Conservation (phyloP, 1,140 invertebrate genomes). For the Drosophila leontia region DNA sequence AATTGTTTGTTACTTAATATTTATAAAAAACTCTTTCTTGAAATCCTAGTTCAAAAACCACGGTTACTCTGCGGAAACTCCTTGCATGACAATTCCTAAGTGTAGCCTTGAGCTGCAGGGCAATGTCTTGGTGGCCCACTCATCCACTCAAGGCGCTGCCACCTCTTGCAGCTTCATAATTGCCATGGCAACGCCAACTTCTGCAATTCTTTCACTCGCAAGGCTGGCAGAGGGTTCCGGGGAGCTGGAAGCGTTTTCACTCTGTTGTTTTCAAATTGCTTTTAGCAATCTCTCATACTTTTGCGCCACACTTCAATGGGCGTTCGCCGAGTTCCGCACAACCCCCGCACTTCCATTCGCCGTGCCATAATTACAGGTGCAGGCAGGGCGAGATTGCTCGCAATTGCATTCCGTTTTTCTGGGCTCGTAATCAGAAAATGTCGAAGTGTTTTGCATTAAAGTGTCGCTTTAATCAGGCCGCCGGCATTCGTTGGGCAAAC, state of each 20-base stretch:
- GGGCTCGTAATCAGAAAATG: conserved; percentile 34
- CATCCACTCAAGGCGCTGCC: conserved; percentile 42
- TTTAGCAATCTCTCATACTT: conserved; percentile 73
- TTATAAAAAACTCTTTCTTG: too few species aligned
- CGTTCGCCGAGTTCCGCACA: background rate
- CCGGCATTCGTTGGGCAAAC: conserved; percentile 32
- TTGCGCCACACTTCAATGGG: conserved; percentile 39
- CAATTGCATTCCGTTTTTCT: conserved; percentile 42
- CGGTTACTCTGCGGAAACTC: background rate
- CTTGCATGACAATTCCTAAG: background rate
- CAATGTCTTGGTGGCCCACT: conserved; percentile 39
- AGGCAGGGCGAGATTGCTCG: conserved; percentile 32
- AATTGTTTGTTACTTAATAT: too few species aligned
- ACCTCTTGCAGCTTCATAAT: conserved; percentile 63
- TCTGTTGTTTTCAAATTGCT: conserved; percentile 75
- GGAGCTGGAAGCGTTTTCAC: conserved; percentile 55
- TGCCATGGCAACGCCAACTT: conserved; percentile 60
- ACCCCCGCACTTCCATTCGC: conserved; percentile 1
- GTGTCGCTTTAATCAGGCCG: conserved; percentile 56
- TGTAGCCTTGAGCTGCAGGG: conserved; percentile 33
- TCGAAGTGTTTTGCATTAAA: conserved; percentile 66
- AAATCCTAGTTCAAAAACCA: too few species aligned
- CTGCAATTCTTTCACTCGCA: conserved; percentile 18
- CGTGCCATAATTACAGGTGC: conserved; percentile 46
- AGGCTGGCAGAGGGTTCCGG: conserved; percentile 15